Evolutionary conservation across 2,797 vertebrate genomes (phyloP), one percentile per base, ranked within the genome.

Genomic region (Pangasius sanitwongsei): DNA sequence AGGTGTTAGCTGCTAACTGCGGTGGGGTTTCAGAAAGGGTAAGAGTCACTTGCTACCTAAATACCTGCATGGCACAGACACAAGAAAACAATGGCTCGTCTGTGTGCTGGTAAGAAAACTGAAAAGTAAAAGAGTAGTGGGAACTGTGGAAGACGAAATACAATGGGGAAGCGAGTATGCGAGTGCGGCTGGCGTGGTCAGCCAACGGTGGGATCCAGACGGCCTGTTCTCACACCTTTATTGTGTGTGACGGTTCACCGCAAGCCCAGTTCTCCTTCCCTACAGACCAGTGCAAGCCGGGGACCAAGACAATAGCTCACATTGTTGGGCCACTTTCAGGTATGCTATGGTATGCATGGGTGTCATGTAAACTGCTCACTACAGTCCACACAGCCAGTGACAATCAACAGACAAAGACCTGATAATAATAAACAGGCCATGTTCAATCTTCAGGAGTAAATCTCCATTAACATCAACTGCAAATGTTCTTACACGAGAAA

Each of bases 301-400:
- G 50, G 90, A 87, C 90, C 92, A 90, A 93, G 95, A 96, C 95
- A 96, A 95, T 94, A 88, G 92, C 91, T 87, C 88, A 92, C 94
- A 94, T 96, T 96, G 95, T 95, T 61, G 63, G 72, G 85, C 90
- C 86, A 87, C 90, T 82, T 87, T 90, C 86, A 92, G 93, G 63
- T 91, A 92, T 28, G 55, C 37, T 84, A 44, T 57, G 72, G 88
- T 23, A 61, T 90, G 41, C 41, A 90, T 87, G 87, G 88, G 85
- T 87, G 69, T 78, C 15, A 63, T 23, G 44, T 13, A 63, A 44
- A 41, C 8, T 20, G 8, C 31, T 57, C 9, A 25, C 8, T 18
- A 0, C 3, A n/a, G 59, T 28, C 53, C 48, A 57, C 15, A 18
- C 37, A 13, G n/a, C 37, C 69, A 65, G 55, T 18, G 13, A 53